Percentiles rank a stretch among this genome's conserved stretches.
Conservation (phyloP, 2,113 vertebrate genomes). For the Chlamydotis undulata region DNA sequence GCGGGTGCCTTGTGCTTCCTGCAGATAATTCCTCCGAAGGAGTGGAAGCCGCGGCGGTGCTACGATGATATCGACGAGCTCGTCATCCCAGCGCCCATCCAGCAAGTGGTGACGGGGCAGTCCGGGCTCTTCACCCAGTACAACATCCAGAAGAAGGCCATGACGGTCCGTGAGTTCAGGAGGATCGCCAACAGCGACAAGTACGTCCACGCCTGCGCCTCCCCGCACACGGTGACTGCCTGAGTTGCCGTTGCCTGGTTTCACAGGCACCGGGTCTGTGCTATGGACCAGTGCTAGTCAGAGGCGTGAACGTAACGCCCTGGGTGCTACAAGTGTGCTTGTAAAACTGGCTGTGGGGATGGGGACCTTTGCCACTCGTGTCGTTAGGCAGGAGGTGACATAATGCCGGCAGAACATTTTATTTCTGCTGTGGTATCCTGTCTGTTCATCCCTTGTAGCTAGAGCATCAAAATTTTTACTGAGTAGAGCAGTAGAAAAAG, state of each 20-base stretch:
- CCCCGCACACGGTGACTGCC: fast-evolving
- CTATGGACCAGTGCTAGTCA: fast-evolving
- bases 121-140: slow-evolving; percentile 98
- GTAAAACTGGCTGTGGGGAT: fast-evolving
- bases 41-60: slow-evolving; percentile 89
- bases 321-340: no score
- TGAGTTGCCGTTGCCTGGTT: no score
- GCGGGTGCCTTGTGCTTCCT: not conserved
- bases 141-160: slow-evolving; percentile 99
- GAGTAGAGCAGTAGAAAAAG: not conserved
- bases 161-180: slow-evolving; percentile 93
- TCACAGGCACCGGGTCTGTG: not conserved
- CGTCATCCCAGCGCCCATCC: slow-evolving; percentile 94
- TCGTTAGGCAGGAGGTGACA: fast-evolving
- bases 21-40: slow-evolving; percentile 93
- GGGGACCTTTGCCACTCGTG: not conserved
- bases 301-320: fast-evolving
- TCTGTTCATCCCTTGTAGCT: no score
- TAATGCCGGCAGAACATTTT: not conserved
- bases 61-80: slow-evolving; percentile 95
- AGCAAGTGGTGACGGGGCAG: slow-evolving; percentile 96
- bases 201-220: slow-evolving; percentile 57
- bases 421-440: not conserved
- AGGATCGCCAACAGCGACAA: slow-evolving; percentile 92
- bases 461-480: not conserved